Evolutionary conservation across 2,888 invertebrate species (phyloP), one percentile per base, ranked within the genome.

Genomic region (Phlogophora meticulosa): DNA sequence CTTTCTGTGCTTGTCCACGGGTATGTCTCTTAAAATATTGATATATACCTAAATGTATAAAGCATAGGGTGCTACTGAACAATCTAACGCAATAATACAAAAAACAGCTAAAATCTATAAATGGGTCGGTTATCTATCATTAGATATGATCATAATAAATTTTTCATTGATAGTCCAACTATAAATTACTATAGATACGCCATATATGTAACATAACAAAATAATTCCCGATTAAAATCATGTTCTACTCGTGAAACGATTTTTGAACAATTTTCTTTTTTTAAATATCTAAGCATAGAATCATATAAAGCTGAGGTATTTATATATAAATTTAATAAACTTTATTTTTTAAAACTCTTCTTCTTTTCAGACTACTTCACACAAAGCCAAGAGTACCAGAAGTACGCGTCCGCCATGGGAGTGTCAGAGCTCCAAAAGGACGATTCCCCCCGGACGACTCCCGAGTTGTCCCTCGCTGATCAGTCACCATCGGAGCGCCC

Each of bases 401-500:
- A 93, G 71, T 94, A 91, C 86, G 87, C 85, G 60, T 64, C 76
- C 7, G 87, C 79, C 28, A 95, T 95, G 95, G 95, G 95, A 0
- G 86, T 95, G 1, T 92, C 94, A 0, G 95, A 95, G 77, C 79
- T 80, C 0, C 87, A 88, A 0, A 94, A 94, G 46, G 93, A 93
- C 70, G 94, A 94, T 70, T 95, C 95, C 0, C 95, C 94, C 7
- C 86, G 93, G 62, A 95, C 94, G 7, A 95, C 94, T 0, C 95
- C 95, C 0, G 95, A 96, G 60, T 87, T 94, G 7, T 83, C 93
- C 22, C 85, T 93, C 4, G 84, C 93, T 0, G 93, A 94, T 82
- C 93, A 92, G 74, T 94, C 94, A 0, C 95, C 95, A 32, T 90
- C 93, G 0, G 96, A 96, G 66, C 91, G 96, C 2, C 94, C 95